Base-by-base conservation (phyloP, 1,140 invertebrate genomes). In the Drosophila setifemur region DNA sequence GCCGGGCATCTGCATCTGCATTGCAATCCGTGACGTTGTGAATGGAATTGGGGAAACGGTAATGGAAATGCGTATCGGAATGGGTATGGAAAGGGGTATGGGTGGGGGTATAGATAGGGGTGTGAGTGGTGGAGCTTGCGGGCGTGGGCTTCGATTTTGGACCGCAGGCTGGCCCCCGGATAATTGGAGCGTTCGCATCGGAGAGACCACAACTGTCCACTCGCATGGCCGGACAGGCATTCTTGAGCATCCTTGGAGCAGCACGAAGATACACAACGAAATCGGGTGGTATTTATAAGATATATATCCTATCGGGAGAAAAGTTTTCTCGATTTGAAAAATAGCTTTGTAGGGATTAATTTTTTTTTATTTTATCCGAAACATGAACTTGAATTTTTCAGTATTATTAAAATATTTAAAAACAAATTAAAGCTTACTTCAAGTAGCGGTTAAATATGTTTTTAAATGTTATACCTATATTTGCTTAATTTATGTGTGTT, bases 1-100 rank as follows among this genome's bases (percentile, higher is more conserved):
- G 73, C 61, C 72, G 68, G 73, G 63, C 61, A 78, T 73, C 66
- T 60, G 63, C 69, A 85, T 66, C 66, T 73, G 63, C 73, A 82
- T 61, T 45, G 52, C 48, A 29, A 31, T 31, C 14, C 37, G 31
- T 39, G 44, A 49, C 42, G 40, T 69, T 57, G 63, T 23, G 21
- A n/a, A n/a, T n/a, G n/a, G n/a, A n/a, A n/a, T n/a, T n/a, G n/a
- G n/a, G n/a, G n/a, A n/a, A n/a, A n/a, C n/a, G n/a, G n/a, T n/a
- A n/a, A n/a, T n/a, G n/a, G n/a, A n/a, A n/a, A n/a, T n/a, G n/a
- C n/a, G n/a, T n/a, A n/a, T n/a, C n/a, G n/a, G n/a, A n/a, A n/a
- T n/a, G n/a, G n/a, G n/a, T n/a, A n/a, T n/a, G n/a, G n/a, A n/a
- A n/a, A n/a, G n/a, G n/a, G n/a, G n/a, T n/a, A n/a, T n/a, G 23